Conservation (phyloP, 2,888 invertebrate species). For the Loripinus fragilis region DNA sequence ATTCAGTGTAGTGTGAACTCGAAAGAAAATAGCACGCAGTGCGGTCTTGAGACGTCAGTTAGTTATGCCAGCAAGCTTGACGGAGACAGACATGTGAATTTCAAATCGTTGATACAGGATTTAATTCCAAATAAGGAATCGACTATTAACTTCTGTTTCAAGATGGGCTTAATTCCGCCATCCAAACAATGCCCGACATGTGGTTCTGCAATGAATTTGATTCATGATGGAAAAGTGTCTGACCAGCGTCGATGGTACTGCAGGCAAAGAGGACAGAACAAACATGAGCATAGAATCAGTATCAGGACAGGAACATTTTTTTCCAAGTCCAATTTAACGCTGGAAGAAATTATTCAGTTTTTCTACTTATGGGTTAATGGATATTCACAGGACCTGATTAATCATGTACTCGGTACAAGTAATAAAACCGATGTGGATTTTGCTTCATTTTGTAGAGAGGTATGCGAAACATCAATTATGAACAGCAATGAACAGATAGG, state of each 20-base stretch:
- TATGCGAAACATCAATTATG: neutral
- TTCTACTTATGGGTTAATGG: neutral
- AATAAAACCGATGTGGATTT: neutral
- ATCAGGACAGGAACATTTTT: slow-evolving; percentile 1
- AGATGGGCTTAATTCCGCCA: neutral
- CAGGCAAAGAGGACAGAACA: neutral
- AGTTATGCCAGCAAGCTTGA: neutral
- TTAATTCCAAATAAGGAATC: neutral
- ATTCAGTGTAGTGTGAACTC: neutral
- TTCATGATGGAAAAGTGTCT: neutral
- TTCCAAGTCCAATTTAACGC: neutral
- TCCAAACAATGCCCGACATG: neutral
- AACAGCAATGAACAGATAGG: neutral
- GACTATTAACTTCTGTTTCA: slow-evolving; percentile 1
- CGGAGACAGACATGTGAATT: neutral
- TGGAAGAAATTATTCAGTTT: neutral
- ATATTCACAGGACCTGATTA: neutral
- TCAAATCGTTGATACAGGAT: neutral
- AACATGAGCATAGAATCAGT: neutral
- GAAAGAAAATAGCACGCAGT: too few relatives aligned
- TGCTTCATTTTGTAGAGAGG: neutral
- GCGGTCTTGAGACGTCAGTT: neutral
- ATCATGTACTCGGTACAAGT: neutral
- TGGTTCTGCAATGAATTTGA: neutral
- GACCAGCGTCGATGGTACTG: neutral